Evolutionary conservation across 2,113 vertebrate species (phyloP).

Genomic region (Colossoma macropomum): DNA sequence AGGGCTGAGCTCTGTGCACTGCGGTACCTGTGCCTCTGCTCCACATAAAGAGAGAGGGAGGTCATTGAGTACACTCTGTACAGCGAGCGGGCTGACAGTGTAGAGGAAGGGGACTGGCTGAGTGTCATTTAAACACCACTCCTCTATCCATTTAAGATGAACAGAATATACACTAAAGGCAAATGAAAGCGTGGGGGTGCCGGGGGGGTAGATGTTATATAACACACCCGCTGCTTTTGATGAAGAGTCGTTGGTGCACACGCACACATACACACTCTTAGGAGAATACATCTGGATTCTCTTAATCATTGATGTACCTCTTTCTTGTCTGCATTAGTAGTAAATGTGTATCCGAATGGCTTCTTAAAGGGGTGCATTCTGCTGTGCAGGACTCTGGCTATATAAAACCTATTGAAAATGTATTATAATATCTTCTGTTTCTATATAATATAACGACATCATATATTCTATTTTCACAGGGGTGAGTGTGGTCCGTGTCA

Average conservation of each 20-base stretch:
- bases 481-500: no score
- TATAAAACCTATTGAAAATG: no score
- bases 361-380: background rate
- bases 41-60: background rate
- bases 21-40: background rate
- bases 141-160: background rate
- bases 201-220: background rate
- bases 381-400: background rate
- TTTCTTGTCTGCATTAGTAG: no score
- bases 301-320: no score
- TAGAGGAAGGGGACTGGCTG: background rate
- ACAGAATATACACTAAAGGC: background rate
- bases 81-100: background rate
- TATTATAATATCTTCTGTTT: no score
- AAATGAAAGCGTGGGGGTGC: background rate
- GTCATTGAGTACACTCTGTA: slow-evolving; percentile 23
- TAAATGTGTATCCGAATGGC: no score
- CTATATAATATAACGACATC: background rate
- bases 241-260: background rate
- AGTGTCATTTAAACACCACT: background rate
- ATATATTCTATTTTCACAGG: background rate
- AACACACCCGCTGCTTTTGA: background rate
- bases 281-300: background rate
- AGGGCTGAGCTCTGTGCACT: background rate
- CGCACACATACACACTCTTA: background rate